Percentiles rank a stretch among this genome's conserved stretches.
phyloP scores from a whole-genome alignment of 2,113 vertebrate genomes.

The Petrocephalus microphthalmus region DNA sequence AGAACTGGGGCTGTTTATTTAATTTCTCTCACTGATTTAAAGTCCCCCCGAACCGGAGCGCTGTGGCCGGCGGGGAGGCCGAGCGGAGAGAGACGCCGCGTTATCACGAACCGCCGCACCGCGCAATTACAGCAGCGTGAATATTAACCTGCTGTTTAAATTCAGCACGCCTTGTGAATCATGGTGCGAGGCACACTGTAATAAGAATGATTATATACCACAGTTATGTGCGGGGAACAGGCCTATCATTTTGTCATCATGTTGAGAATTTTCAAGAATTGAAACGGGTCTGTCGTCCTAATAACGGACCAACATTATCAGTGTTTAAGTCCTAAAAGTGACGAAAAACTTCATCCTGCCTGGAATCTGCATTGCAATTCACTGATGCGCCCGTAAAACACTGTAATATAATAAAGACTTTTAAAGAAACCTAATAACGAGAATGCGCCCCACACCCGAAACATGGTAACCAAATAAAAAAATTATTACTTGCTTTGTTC shows the following conservation, averaged over 20 bases:
- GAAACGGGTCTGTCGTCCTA: neutral
- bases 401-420: neutral
- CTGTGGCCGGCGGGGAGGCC: neutral
- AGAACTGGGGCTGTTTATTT: constrained; percentile 2
- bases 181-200: neutral
- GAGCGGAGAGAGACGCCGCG: neutral
- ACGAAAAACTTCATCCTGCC: neutral
- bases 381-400: neutral
- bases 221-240: neutral
- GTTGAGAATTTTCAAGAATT: neutral
- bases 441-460: neutral
- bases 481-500: neutral
- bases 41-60: neutral
- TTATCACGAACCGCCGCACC: neutral
- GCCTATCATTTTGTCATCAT: neutral
- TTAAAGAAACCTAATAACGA: neutral
- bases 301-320: neutral
- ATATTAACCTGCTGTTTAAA: constrained; percentile 1
- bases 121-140: neutral
- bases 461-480: neutral
- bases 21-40: constrained; percentile 6
- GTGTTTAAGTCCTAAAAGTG: neutral
- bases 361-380: neutral
- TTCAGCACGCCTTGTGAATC: neutral
- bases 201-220: neutral